These are phyloP conservation scores for Hydropotes inermis DNA, from an alignment of 2,113 vertebrate species.

Conservation along the genomic window DNA sequence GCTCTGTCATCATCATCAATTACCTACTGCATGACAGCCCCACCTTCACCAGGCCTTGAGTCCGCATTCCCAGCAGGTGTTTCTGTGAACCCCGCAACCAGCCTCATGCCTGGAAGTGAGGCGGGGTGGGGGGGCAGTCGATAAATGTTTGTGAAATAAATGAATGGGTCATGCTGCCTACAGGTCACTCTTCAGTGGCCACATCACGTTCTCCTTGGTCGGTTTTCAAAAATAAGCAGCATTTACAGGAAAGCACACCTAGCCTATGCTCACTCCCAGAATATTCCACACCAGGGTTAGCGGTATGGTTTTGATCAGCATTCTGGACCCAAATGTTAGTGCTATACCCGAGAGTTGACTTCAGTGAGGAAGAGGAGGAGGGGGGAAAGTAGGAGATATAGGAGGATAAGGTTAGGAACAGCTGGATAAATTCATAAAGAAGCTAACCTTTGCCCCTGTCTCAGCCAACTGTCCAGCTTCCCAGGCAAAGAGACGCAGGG, in stretches of 20 bases:
- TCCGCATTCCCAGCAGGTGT: not conserved
- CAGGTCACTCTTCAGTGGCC: not conserved
- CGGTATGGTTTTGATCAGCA: not conserved
- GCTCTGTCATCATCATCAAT: not conserved
- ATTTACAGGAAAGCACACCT: not conserved
- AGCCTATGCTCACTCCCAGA: not conserved
- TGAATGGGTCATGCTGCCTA: not conserved
- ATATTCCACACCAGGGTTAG: not conserved
- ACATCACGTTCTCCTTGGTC: not conserved
- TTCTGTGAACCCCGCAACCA: not conserved
- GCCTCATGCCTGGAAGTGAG: not conserved
- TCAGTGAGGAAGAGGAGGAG: not conserved
- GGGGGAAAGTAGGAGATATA: fast-evolving
- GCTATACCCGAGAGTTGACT: not conserved
- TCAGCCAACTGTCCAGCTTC: not conserved
- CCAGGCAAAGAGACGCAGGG: not conserved
- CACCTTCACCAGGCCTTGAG: not conserved
- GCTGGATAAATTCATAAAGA: not conserved
- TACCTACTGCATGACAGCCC: not conserved
- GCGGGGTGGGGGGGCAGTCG: fast-evolving
- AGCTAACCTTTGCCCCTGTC: not conserved
- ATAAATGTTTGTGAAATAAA: not conserved
- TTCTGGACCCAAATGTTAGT: not conserved
- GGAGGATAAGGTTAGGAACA: not conserved
- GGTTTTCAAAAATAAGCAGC: not conserved